Base-by-base conservation (phyloP, 2,888 invertebrate species). In the Neoaliturus tenellus region DNA sequence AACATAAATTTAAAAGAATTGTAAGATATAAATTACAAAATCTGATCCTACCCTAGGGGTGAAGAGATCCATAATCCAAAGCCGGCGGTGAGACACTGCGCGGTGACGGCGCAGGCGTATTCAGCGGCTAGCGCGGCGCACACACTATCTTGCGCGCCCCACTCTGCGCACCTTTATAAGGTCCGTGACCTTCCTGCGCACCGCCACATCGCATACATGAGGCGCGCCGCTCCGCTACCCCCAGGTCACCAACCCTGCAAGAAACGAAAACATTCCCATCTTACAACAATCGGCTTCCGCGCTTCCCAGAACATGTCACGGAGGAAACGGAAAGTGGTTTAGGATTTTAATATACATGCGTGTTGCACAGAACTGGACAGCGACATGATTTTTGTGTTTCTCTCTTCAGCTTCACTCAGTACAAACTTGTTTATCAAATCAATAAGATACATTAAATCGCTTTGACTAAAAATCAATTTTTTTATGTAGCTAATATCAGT, bases 141-240 rank as follows among this genome's bases (percentile, higher is more conserved):
- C 28, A 25, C 62, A 28, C 55, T 55, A 23, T 3, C 28, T 3
- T n/a, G 28, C 28, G 28, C 62, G 62, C 62, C 28, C 62, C 28
- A 31, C 62, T 62, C 31, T 14, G 62, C 62, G 62, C 28, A 5
- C 2, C 1, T 14, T 55, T 62, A 62, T 28, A 62, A 62, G 62
- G 62, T 62, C 62, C 62, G 62, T 62, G 62, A 62, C 62, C 62
- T 62, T 62, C 62, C 28, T 31, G 62, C 28, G 62, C 62, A 28
- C 62, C 17, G 25, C 25, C 31, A 28, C 62, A 62, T 62, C 17
- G 17, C 51, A 31, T 31, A 28, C 62, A 28, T 55, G 55, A 10
- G 31, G 12, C 14, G 17, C 28, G 25, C 28, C 25, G 62, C 28
- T 25, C 31, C 28, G 62, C 62, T 28, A 62, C 51, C 62, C 62